phyloP scores from a whole-genome alignment of 2,113 vertebrate genomes.

The Microcebus jonahi region DNA sequence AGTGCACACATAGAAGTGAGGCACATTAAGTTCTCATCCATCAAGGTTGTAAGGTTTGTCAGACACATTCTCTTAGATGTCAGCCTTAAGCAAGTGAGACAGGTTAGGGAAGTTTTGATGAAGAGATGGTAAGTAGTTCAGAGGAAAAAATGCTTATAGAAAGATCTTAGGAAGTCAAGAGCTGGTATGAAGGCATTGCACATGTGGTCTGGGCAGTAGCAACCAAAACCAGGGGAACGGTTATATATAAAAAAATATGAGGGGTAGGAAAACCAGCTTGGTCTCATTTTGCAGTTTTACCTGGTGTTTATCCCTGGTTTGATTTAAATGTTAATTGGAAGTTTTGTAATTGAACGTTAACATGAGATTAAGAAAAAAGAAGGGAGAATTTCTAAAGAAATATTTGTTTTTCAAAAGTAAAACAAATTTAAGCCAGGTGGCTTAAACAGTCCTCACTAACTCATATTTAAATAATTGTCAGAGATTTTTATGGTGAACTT shows the following conservation, averaged over 20 bases:
- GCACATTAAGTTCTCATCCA: background rate
- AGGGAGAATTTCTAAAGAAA: background rate
- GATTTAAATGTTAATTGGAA: background rate
- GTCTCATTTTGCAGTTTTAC: background rate
- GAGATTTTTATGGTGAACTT: background rate
- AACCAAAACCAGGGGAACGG: background rate
- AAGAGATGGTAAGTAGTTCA: background rate
- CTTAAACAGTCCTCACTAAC: background rate
- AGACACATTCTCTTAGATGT: background rate
- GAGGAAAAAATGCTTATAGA: background rate
- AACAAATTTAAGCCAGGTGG: background rate
- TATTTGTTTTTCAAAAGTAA: constrained; percentile 16
- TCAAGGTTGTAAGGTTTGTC: background rate
- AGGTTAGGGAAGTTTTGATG: background rate
- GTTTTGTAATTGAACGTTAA: background rate
- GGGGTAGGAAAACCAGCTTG: background rate
- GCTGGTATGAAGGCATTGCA: background rate
- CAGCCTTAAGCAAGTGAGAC: background rate
- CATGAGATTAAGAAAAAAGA: background rate
- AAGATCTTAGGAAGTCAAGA: background rate
- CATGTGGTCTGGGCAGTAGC: background rate
- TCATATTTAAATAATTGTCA: constrained; percentile 20
- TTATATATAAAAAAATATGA: background rate
- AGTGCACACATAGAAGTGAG: background rate
- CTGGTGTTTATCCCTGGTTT: background rate